Evolutionary conservation across 2,113 vertebrate genomes (phyloP).

Genomic region (Meriones unguiculatus): DNA sequence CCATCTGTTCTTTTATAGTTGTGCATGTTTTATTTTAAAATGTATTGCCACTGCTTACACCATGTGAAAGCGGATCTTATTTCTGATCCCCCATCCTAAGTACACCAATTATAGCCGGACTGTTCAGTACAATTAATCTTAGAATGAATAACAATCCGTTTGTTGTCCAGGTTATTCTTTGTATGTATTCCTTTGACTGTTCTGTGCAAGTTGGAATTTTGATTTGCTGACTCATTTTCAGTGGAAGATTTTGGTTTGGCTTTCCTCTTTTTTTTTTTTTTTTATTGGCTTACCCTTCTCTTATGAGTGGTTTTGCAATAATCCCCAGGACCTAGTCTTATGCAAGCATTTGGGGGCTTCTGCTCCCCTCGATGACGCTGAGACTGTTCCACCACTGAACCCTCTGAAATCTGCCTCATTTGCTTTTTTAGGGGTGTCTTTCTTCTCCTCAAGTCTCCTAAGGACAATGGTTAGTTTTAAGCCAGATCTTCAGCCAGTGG

Average conservation of each 20-base stretch:
- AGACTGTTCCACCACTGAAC: not conserved
- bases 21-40: constrained; percentile 47
- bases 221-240: constrained; percentile 21
- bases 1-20: not conserved
- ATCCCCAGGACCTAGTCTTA: not conserved
- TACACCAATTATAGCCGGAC: constrained; percentile 21
- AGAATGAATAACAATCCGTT: not conserved
- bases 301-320: not conserved
- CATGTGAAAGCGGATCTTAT: constrained; percentile 19
- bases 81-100: constrained; percentile 13
- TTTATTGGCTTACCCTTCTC: constrained; percentile 5
- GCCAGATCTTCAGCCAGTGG: not conserved
- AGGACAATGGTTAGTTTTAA: not conserved
- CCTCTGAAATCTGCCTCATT: not conserved
- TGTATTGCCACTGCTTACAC: not conserved
- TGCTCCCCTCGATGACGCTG: not conserved
- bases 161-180: constrained; percentile 9
- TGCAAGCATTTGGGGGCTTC: not conserved
- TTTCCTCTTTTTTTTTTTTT: constrained; percentile 17
- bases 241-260: not conserved
- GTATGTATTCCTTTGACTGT: constrained; percentile 11
- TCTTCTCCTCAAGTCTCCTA: not conserved
- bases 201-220: constrained; percentile 21
- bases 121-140: constrained; percentile 31
- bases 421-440: not conserved